Evolutionary conservation across 2,797 vertebrate genomes (phyloP).

Genomic region (Rhinoraja longicauda): DNA sequence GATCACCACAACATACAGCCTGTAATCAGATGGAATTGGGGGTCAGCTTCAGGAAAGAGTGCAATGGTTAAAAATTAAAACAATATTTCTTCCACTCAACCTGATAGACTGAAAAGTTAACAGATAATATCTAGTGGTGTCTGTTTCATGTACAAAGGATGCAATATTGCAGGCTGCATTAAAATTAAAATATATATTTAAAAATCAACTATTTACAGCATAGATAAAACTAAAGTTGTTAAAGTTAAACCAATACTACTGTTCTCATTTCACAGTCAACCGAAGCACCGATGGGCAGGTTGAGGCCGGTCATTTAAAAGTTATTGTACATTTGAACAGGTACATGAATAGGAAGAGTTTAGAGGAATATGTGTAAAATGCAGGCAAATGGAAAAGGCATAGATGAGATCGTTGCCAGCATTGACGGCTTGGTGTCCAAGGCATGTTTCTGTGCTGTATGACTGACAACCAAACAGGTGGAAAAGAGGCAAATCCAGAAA

Average conservation of each 20-base stretch:
- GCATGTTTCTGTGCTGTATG: too few relatives aligned
- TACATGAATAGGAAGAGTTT: too few relatives aligned
- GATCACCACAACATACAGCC: constrained; percentile 24
- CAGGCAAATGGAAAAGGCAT: too few relatives aligned
- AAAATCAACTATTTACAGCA: background rate
- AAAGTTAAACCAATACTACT: too few relatives aligned
- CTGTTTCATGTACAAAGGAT: background rate
- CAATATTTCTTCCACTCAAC: background rate
- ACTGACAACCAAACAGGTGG: too few relatives aligned
- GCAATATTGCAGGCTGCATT: background rate
- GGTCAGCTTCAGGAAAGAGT: background rate
- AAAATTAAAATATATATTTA: too few relatives aligned
- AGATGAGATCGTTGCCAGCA: too few relatives aligned
- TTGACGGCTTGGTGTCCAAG: too few relatives aligned
- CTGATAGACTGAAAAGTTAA: background rate
- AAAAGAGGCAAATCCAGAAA: background rate
- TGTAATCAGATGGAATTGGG: background rate
- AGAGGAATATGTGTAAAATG: too few relatives aligned
- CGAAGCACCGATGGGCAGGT: too few relatives aligned
- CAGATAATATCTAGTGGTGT: background rate
- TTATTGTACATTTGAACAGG: too few relatives aligned
- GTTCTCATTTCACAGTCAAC: background rate
- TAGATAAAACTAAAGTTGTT: background rate
- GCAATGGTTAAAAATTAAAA: background rate
- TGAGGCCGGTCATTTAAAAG: too few relatives aligned